Base-by-base conservation (phyloP, 2,113 vertebrate genomes). In the Piaya cayana region DNA sequence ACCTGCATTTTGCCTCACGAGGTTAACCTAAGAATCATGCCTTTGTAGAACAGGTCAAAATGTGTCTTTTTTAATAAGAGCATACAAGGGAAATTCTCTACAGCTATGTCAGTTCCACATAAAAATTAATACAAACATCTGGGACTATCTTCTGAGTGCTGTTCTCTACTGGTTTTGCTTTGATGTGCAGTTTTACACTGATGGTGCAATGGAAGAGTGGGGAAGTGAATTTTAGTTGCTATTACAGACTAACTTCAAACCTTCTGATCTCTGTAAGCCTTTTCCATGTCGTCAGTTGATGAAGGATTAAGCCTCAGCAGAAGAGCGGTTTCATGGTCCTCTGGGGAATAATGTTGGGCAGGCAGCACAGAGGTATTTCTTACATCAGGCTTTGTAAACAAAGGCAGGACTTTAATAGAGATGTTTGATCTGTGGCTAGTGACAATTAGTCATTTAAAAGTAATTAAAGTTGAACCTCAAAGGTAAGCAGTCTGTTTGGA, bases 351-450 rank as follows among this genome's bases (percentile, higher is more conserved):
- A 16, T 0, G 43, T 37, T 79, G 92, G 84, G 37, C 43, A 43
- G 56, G 53, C 74, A 60, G 9, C 34, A 15, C 23, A 10, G 18
- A 69, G 43, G 50, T 55, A 30, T 50, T 50, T 34, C 58, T 16
- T 74, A 27, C 0, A 0, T 27, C 0, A 1, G 47, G 52, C 52
- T 83, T 37, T 37, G 69, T 36, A 81, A 89, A 56, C 23, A 22
- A 37, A 62, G 55, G 25, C 6, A 3, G 56, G 37, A 14, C 68
- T 84, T 76, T 17, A 58, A n/a, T 27, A 55, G 81, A 83, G 76
- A 29, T 59, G 52, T 65, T 55, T 71, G 43, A 30, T 59, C 50
- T 67, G 49, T 64, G 50, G 25, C 68, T 77, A 36, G 52, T 85
- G 70, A 27, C 1, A 1, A n/a, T 75, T 55, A 64, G 34, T 82